Percentiles rank a stretch among this genome's conserved stretches.
Conservation (phyloP, 2,113 vertebrate species). For the Cranoglanis bouderius region DNA sequence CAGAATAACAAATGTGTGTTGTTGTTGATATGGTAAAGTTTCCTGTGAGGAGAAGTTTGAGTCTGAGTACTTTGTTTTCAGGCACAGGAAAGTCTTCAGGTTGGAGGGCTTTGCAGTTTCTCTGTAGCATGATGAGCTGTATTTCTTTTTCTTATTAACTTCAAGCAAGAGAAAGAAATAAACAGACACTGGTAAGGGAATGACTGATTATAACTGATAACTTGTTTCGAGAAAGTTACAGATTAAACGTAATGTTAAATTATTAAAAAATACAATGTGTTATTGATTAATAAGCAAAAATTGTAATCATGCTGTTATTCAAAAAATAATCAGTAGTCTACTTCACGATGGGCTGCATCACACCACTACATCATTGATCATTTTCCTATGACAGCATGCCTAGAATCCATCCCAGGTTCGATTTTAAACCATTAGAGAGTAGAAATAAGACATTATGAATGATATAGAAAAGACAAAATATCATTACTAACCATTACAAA, state of each 20-base stretch:
- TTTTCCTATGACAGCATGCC: neutral
- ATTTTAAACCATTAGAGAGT: neutral
- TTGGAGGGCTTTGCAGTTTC: neutral
- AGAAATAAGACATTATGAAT: neutral
- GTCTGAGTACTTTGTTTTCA: neutral
- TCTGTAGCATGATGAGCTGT: neutral
- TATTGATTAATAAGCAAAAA: neutral
- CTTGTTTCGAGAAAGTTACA: neutral
- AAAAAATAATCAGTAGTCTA: neutral
- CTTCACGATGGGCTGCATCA: neutral
- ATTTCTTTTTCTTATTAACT: neutral
- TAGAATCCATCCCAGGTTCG: neutral
- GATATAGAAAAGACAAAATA: neutral
- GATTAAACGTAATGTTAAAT: neutral
- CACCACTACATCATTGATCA: neutral
- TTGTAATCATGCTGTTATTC: neutral
- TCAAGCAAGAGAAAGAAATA: neutral
- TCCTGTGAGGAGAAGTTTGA: neutral
- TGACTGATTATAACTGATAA: neutral
- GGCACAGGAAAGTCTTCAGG: neutral
- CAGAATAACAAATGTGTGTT: neutral
- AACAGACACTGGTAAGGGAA: neutral
- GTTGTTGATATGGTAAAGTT: neutral
- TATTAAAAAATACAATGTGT: neutral
- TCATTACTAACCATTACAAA: neutral